Conservation (phyloP, 2,888 invertebrate species). For the Xylocampa areola region DNA sequence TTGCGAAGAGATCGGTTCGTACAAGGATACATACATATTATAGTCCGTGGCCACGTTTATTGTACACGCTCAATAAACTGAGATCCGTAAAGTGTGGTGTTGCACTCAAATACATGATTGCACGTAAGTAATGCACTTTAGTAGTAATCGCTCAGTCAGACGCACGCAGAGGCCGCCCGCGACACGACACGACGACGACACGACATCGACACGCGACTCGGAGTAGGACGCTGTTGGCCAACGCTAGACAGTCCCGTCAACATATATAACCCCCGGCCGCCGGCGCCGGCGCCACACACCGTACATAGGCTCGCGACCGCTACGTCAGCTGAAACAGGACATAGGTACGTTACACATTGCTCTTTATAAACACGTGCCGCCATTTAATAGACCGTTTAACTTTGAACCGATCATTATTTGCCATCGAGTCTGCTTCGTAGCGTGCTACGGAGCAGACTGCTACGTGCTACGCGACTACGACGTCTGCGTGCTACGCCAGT, state of each 20-base stretch:
- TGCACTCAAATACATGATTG: conserved; percentile 12
- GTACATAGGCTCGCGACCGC: not conserved
- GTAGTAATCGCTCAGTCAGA: conserved; percentile 13
- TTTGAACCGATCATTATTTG: not conserved
- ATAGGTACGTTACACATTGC: conserved; percentile 27
- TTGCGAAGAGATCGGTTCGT: not conserved
- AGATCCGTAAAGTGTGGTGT: not conserved
- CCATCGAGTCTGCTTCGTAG: conserved; percentile 7
- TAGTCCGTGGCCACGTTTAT: conserved; percentile 9
- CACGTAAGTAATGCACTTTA: conserved; percentile 27
- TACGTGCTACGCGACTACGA: conserved; percentile 17
- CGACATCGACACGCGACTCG: not conserved
- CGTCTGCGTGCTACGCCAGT: conserved; percentile 13
- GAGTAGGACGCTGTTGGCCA: conserved; percentile 16
- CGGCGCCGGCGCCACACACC: conserved; percentile 7
- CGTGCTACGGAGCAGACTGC: conserved; percentile 12
- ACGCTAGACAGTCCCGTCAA: conserved; percentile 11
- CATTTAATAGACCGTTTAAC: not conserved
- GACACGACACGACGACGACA: not conserved
- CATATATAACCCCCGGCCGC: conserved; percentile 17
- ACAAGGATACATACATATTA: not conserved
- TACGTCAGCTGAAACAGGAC: conserved; percentile 1
- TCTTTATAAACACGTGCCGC: not conserved
- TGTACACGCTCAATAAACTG: not conserved
- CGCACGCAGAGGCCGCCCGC: conserved; percentile 15